Evolutionary conservation across 2,113 vertebrate species (phyloP).

Genomic region (Enhydra lutris): DNA sequence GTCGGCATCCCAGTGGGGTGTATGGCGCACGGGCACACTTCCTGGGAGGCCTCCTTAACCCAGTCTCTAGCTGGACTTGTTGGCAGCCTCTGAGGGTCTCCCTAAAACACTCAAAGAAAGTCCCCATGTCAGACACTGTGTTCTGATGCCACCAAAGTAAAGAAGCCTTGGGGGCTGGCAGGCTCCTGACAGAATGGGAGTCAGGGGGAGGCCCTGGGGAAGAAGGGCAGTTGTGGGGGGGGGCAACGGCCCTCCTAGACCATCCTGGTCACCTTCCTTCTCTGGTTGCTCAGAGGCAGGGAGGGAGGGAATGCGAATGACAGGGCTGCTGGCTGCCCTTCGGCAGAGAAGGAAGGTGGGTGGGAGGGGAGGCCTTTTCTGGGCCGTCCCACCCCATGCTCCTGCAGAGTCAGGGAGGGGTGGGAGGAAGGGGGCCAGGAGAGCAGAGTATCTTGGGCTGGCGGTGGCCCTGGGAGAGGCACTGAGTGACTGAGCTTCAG

Average conservation of each 20-base stretch:
- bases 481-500: slow-evolving; percentile 38
- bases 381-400: no score
- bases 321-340: no score
- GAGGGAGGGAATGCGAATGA: neutral
- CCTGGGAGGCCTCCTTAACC: neutral
- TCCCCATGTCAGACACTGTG: neutral
- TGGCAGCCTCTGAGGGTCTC: neutral
- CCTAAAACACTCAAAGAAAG: neutral
- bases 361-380: neutral
- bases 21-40: fast-evolving
- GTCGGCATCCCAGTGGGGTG: neutral
- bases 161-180: neutral
- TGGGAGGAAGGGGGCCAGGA: fast-evolving
- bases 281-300: neutral
- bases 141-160: neutral
- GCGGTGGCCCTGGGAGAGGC: slow-evolving; percentile 22
- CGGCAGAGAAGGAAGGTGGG: neutral
- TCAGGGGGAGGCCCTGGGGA: neutral
- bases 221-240: neutral
- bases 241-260: fast-evolving
- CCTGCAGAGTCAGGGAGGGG: no score
- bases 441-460: fast-evolving
- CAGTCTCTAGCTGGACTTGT: neutral
- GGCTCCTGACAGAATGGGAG: neutral
- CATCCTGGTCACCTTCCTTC: neutral